Evolutionary conservation across 2,797 vertebrate species (phyloP).

Genomic region (Fundulus diaphanus): DNA sequence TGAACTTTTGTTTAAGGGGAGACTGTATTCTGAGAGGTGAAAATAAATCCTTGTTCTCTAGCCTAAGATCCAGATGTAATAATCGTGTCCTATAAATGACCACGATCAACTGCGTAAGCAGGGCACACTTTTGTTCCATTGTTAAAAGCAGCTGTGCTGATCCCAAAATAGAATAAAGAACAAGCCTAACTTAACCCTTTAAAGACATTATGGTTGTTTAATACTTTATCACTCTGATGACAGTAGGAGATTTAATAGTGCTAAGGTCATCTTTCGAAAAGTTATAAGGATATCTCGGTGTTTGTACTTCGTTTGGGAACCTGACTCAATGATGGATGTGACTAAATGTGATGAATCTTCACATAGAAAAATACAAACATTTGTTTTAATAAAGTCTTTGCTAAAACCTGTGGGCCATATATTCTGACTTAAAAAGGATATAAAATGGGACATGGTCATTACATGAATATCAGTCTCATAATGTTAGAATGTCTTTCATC

Average conservation of each 20-base stretch:
- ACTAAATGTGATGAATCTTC: background rate
- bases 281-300: background rate
- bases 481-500: constrained; percentile 68
- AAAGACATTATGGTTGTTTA: background rate
- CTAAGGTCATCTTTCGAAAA: background rate
- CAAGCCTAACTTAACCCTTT: background rate
- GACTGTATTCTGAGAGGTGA: constrained; percentile 31
- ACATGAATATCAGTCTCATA: constrained; percentile 50
- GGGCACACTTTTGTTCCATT: background rate
- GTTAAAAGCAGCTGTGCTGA: background rate
- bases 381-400: background rate
- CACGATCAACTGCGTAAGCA: constrained; percentile 8
- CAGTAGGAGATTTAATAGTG: background rate
- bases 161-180: background rate
- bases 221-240: background rate
- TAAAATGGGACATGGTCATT: constrained; percentile 32
- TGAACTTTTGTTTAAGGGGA: constrained; percentile 28
- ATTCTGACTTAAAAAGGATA: background rate
- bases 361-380: background rate
- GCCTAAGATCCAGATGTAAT: constrained; percentile 31
- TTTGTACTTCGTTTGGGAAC: background rate
- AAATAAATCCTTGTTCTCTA: constrained; percentile 29
- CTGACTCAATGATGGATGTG: background rate
- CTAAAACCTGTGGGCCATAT: background rate
- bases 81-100: constrained; percentile 11